A percentile compares a stretch with the other conserved stretches of the same genome.
phyloP scores from a whole-genome alignment of 2,797 vertebrate species.

The Buceros bicornis region DNA sequence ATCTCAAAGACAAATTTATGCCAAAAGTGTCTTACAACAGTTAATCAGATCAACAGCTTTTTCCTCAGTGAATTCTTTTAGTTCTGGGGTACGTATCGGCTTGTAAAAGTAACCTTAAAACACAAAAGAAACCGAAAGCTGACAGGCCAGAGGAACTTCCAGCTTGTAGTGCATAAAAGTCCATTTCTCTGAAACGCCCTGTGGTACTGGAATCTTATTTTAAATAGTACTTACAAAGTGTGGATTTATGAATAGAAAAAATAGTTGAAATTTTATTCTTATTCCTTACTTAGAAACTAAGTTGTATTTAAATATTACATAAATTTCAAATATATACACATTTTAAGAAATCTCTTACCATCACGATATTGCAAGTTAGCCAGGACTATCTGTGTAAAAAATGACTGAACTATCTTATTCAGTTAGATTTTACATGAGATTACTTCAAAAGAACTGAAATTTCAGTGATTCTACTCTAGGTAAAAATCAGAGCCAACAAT shows the following conservation, averaged over 20 bases:
- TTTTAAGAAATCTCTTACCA: constrained; percentile 33
- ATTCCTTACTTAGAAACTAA: constrained; percentile 57
- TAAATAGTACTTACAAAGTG: constrained; percentile 57
- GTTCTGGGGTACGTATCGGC: neutral
- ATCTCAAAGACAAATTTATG: constrained; percentile 65
- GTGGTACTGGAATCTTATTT: constrained; percentile 17
- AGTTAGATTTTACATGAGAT: neutral
- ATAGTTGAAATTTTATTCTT: constrained; percentile 36
- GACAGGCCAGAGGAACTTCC: neutral
- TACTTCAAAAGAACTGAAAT: constrained; percentile 49
- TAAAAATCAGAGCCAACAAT: constrained; percentile 28
- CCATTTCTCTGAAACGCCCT: constrained; percentile 12
- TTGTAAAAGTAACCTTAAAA: constrained; percentile 30
- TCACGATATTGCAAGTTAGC: constrained; percentile 31
- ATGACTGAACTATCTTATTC: neutral
- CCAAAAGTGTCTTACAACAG: constrained; percentile 12
- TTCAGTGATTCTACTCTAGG: neutral
- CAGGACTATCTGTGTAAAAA: constrained; percentile 44
- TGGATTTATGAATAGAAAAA: constrained; percentile 65
- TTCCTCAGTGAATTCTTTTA: constrained; percentile 13
- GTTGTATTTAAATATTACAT: constrained; percentile 61
- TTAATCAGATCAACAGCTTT: constrained; percentile 3
- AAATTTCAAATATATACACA: constrained; percentile 50
- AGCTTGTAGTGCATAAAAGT: constrained; percentile 43
- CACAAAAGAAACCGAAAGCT: neutral